These are phyloP conservation scores for Apamea anceps DNA, from an alignment of 2,888 invertebrate species.

Conservation along the genomic window DNA sequence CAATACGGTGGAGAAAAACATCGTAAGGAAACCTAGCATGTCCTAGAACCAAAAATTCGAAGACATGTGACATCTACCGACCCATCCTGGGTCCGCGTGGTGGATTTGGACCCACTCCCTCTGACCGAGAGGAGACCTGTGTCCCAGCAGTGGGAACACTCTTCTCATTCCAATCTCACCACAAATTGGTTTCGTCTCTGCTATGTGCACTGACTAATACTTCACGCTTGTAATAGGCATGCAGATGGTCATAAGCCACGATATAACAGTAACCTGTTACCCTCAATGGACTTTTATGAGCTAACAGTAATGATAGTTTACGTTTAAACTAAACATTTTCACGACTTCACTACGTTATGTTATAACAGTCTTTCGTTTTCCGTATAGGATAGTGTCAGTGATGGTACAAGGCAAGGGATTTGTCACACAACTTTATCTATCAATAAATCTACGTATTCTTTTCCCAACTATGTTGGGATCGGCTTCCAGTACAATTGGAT, in stretches of 20 bases:
- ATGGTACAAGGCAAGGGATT: not conserved
- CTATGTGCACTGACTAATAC: not conserved
- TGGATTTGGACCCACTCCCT: too few relatives aligned
- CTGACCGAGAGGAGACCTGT: too few relatives aligned
- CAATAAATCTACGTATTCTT: not conserved
- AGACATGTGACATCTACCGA: too few relatives aligned
- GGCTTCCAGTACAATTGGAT: not conserved
- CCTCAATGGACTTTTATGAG: slow-evolving; percentile 43
- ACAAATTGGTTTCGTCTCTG: not conserved
- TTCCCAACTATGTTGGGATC: not conserved
- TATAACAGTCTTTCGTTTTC: slow-evolving; percentile 13
- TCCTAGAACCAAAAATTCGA: too few relatives aligned
- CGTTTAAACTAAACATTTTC: slow-evolving; percentile 6
- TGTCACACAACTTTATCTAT: not conserved
- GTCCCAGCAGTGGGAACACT: too few relatives aligned
- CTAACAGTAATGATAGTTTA: slow-evolving; percentile 18
- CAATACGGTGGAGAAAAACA: too few relatives aligned
- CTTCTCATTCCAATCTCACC: not conserved
- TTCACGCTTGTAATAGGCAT: not conserved
- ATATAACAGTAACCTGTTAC: slow-evolving; percentile 47
- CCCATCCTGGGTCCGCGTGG: too few relatives aligned
- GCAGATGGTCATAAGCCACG: slow-evolving; percentile 38
- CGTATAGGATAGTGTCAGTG: not conserved
- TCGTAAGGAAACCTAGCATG: too few relatives aligned
- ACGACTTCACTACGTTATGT: not conserved